Evolutionary conservation across 2,113 vertebrate species (phyloP).

Genomic region (Lichenostomus cassidix): DNA sequence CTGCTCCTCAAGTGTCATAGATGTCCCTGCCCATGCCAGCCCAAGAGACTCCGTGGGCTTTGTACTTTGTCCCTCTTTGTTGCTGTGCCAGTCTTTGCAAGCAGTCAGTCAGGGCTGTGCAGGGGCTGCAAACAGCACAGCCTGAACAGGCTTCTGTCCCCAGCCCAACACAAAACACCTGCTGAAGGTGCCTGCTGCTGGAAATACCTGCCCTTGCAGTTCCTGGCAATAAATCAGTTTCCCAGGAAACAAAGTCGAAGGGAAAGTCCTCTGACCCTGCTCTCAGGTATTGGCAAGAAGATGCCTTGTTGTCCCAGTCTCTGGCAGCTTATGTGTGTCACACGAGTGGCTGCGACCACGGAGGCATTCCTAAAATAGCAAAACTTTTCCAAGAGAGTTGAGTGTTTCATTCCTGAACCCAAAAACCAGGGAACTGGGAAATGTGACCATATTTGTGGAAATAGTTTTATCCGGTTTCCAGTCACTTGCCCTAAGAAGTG

Average conservation of each 20-base stretch:
- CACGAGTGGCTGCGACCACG: accelerated
- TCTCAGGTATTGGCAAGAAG: background rate
- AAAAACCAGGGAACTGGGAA: background rate
- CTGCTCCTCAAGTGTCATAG: background rate
- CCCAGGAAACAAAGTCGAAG: background rate
- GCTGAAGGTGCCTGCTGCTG: background rate
- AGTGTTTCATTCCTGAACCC: background rate
- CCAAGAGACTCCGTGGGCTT: background rate
- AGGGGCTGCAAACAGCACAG: accelerated
- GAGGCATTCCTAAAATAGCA: background rate
- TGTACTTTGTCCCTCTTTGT: background rate
- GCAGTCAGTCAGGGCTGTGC: accelerated
- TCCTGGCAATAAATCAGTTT: background rate
- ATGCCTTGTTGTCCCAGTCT: accelerated
- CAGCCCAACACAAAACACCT: background rate
- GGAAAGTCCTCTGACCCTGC: background rate
- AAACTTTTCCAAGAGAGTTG: background rate
- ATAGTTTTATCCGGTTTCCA: background rate
- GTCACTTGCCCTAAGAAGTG: background rate
- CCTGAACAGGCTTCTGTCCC: background rate
- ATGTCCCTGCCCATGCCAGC: background rate
- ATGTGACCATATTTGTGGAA: background rate
- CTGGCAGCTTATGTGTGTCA: background rate
- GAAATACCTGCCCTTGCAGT: background rate
- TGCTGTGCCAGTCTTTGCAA: background rate